Evolutionary conservation across 1,140 invertebrate genomes (phyloP), one percentile per base, ranked within the genome.

Genomic region (Aphaenogaster ashmeadi): DNA sequence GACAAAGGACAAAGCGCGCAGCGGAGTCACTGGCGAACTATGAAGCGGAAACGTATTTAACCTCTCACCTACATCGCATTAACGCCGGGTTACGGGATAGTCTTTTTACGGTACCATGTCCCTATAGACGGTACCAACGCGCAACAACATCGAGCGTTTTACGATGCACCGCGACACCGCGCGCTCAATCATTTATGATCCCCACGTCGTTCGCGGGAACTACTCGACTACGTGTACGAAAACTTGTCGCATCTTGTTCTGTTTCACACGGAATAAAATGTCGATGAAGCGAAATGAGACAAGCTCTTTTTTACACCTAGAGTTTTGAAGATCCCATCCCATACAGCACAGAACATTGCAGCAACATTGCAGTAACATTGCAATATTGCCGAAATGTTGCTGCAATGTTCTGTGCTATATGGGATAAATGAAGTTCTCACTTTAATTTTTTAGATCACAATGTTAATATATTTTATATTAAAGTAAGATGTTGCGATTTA

Each of bases 41-140:
- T 69, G 79, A 86, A 79, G 77, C 60, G 77, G 69, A 58, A 69
- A 77, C 60, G 88, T 79, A 75, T 90, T 90, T 90, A 90, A 90
- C 89, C 89, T 90, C 60, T 90, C 88, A 90, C 88, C 86, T 88
- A 89, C 84, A 47, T 84, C 80, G 18, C 69, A 86, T 79, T 86
- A 78, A 79, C 74, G 58, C 84, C 33, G 50, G 41, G 50, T 58
- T 86, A 84, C 44, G 38, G 80, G 47, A n/a, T 41, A 58, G 47
- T 86, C 71, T 86, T 84, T 66, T 88, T 75, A 86, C 52, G 50
- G 44, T 47, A 74, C 50, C 54, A 41, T 33, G 79, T 69, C 36
- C 56, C 83, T 50, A 44, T 18, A 27, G 54, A 79, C 58, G 74
- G 21, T 21, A 66, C 74, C 56, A 44, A 21, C 50, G 21, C 79